A percentile compares a stretch with the other conserved stretches of the same genome.
Conservation (phyloP, 1,140 invertebrate species). For the Listronotus oregonensis region DNA sequence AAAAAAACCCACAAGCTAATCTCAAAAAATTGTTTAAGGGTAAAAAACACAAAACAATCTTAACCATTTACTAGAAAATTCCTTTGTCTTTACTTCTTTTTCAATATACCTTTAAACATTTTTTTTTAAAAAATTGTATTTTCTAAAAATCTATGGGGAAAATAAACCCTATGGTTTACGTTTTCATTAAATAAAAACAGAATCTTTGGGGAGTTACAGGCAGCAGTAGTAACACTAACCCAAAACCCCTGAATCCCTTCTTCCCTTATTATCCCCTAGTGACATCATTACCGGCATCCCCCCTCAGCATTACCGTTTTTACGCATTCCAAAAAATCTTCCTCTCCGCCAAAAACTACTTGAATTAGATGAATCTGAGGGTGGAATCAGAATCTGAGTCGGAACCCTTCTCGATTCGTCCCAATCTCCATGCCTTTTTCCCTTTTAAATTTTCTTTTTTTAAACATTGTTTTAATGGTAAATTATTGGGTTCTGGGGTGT, state of each 20-base stretch:
- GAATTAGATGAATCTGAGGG: constrained; percentile 42
- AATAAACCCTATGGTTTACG: no score
- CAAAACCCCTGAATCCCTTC: constrained; percentile 23
- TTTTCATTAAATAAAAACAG: no score
- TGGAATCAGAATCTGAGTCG: constrained; percentile 61
- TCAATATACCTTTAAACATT: no score
- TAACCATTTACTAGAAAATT: no score
- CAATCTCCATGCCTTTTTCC: constrained; percentile 54
- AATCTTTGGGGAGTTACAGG: constrained; percentile 1
- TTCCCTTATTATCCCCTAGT: constrained; percentile 2
- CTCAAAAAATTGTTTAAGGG: no score
- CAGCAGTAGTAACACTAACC: constrained; percentile 9
- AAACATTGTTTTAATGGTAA: constrained; percentile 92
- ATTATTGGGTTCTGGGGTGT: constrained; percentile 70
- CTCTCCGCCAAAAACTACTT: constrained; percentile 51
- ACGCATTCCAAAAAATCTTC: constrained; percentile 61
- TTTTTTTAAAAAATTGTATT: no score
- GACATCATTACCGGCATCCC: constrained; percentile 13
- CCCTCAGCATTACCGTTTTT: constrained; percentile 17
- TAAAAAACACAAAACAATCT: no score
- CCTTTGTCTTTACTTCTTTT: no score
- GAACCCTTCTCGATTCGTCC: constrained; percentile 62
- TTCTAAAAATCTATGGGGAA: no score
- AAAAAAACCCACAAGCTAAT: no score
- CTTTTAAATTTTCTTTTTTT: constrained; percentile 69